Percentiles rank a stretch among this genome's conserved stretches.
These are phyloP conservation scores for Lagocephalus sceleratus DNA, from an alignment of 2,797 vertebrate genomes.

Conservation along the genomic window DNA sequence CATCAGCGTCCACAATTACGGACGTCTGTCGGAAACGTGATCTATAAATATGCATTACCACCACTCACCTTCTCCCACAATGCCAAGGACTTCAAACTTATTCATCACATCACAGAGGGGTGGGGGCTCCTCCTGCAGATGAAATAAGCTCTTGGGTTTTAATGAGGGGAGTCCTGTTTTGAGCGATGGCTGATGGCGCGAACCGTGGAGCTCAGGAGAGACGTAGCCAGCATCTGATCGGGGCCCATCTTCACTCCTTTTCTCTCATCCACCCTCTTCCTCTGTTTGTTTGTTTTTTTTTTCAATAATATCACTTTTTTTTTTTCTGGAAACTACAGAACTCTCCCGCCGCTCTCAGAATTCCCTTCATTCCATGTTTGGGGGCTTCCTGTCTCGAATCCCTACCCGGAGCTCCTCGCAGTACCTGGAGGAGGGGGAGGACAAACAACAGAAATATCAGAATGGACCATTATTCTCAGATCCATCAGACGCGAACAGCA, in stretches of 20 bases:
- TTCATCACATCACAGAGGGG: conserved; percentile 99
- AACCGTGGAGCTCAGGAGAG: conserved; percentile 49
- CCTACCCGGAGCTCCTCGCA: conserved; percentile 32
- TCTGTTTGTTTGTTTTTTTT: conserved; percentile 9
- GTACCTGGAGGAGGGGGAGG: conserved; percentile 46
- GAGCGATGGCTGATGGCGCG: conserved; percentile 43
- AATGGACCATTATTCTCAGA: conserved; percentile 17
- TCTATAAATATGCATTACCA: not conserved
- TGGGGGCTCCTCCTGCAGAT: conserved; percentile 94
- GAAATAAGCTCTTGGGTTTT: conserved; percentile 77
- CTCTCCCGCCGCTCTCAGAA: conserved; percentile 7
- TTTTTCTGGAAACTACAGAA: conserved; percentile 9
- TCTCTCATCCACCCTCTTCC: conserved; percentile 16
- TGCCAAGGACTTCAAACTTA: conserved; percentile 99
- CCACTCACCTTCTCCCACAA: conserved; percentile 99
- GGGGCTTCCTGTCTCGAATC: conserved; percentile 2
- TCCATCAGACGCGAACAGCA: conserved; percentile 14
- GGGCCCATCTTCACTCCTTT: conserved; percentile 52
- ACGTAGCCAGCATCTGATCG: conserved; percentile 29
- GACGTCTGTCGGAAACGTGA: not conserved
- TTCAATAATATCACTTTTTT: conserved; percentile 21
- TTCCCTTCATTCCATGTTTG: conserved; percentile 37
- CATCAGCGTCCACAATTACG: too few relatives aligned
- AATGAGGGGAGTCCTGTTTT: conserved; percentile 53
- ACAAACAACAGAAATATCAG: conserved; percentile 27